phyloP scores from a whole-genome alignment of 2,797 vertebrate species.

The Platalea minor region DNA sequence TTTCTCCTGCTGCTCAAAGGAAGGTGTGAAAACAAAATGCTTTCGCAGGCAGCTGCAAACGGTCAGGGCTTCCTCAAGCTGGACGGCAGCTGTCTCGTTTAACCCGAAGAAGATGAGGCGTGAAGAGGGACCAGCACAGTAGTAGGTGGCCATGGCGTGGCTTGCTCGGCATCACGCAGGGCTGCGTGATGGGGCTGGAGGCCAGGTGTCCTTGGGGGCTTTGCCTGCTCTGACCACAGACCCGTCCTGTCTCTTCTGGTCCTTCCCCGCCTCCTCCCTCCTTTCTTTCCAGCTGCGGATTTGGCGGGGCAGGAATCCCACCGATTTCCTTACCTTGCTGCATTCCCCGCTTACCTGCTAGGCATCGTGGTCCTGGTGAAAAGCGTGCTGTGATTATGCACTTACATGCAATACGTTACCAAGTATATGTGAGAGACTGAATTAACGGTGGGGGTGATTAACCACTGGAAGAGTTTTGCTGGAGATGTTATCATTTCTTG shows the following conservation, averaged over 20 bases:
- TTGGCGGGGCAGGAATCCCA: not conserved
- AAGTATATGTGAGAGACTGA: not conserved
- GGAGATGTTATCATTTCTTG: not conserved
- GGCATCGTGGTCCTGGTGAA: not conserved
- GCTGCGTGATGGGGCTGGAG: not conserved
- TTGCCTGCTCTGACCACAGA: not conserved
- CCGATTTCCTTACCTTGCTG: not conserved
- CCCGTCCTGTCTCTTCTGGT: not conserved
- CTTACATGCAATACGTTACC: not conserved
- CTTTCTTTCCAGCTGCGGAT: not conserved
- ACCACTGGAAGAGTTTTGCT: not conserved
- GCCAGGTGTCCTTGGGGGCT: fast-evolving
- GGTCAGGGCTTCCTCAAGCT: fast-evolving
- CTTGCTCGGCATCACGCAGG: not conserved
- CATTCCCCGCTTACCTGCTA: not conserved
- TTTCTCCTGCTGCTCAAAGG: not conserved
- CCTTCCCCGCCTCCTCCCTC: not conserved
- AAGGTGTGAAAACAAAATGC: not conserved
- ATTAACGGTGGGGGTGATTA: not conserved
- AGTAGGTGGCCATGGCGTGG: fast-evolving
- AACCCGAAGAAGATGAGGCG: fast-evolving
- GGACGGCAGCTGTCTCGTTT: fast-evolving
- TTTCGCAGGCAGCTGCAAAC: fast-evolving
- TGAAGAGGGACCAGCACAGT: fast-evolving
- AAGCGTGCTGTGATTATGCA: fast-evolving